phyloP scores from a whole-genome alignment of 2,888 invertebrate genomes.

The Agrotis segetum region DNA sequence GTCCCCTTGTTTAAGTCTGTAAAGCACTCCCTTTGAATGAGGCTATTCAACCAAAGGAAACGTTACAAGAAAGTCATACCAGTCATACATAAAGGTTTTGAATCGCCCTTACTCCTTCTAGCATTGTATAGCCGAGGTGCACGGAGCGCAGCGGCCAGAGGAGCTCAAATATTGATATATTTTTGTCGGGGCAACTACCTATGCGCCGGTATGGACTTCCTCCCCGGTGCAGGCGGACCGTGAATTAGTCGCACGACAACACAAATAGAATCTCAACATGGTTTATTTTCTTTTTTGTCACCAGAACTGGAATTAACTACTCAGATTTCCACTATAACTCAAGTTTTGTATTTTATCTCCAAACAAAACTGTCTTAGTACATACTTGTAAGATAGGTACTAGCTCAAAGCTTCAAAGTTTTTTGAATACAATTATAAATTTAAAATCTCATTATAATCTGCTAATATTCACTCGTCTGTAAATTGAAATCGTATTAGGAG shows the following conservation, averaged over 20 bases:
- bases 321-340: slow-evolving; percentile 50
- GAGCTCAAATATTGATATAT: slow-evolving; percentile 73
- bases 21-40: background rate
- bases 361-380: background rate
- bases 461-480: slow-evolving; percentile 7
- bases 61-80: background rate
- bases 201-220: slow-evolving; percentile 67
- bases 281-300: slow-evolving; percentile 64
- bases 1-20: background rate
- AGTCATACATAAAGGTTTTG: background rate
- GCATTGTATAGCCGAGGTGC: slow-evolving; percentile 26
- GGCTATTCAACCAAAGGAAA: background rate
- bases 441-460: slow-evolving; percentile 1
- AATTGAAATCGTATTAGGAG: slow-evolving; percentile 24
- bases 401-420: background rate
- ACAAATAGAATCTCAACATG: slow-evolving; percentile 69
- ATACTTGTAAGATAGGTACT: background rate
- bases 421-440: background rate
- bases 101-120: slow-evolving; percentile 39
- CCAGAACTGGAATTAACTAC: slow-evolving; percentile 44
- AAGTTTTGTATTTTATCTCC: background rate
- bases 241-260: slow-evolving; percentile 65
- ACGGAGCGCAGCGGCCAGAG: slow-evolving; percentile 56
- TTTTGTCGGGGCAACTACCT: slow-evolving; percentile 66
- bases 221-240: slow-evolving; percentile 64